Base-by-base conservation (phyloP, 2,888 invertebrate species). In the Ypsolopha sequella region DNA sequence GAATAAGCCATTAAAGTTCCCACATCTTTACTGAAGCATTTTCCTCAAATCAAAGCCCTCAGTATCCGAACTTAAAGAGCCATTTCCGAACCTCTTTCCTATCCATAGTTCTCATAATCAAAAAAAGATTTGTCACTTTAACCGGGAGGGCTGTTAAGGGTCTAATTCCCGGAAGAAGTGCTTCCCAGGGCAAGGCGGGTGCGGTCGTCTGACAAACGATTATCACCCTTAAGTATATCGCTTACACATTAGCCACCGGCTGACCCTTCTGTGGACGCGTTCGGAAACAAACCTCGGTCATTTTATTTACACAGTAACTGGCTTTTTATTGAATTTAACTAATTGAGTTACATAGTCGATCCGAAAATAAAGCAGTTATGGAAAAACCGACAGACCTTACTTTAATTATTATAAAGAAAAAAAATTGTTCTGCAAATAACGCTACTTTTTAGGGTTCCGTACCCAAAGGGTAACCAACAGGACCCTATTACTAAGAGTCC, bases 91-190 rank as follows among this genome's bases (percentile, higher is more conserved):
- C 2, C 48, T 38, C 36, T 36, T 43, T 43, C 43, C 69, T 70
- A 68, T 9, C 61, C 65, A 62, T 65, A 66, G 73, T 80, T 80
- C 81, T 71, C 79, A 81, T 75, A 82, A 82, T 85, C 82, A 82
- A 85, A 85, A 84, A 82, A 85, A 81, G 82, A 85, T 85, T 85
- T 84, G 84, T 82, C 82, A 78, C 80, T 74, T 73, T 44, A 50
- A 60, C 66, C 57, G 57, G 61, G 48, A 48, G 38, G 14, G 13
- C 45, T 34, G 38, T 43, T 53, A 51, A 51, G 54, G 50, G 43
- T 34, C 43, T 48, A 50, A 51, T 52, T 52, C 52, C 71, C 78
- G 80, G 81, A 80, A 78, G 76, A 62, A 59, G 64, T 54, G 62
- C 73, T 76, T 80, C 80, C 78, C 80, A 78, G 74, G 66, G 35